These are phyloP conservation scores for Orthosia gothica DNA, from an alignment of 2,888 invertebrate species.

Conservation along the genomic window DNA sequence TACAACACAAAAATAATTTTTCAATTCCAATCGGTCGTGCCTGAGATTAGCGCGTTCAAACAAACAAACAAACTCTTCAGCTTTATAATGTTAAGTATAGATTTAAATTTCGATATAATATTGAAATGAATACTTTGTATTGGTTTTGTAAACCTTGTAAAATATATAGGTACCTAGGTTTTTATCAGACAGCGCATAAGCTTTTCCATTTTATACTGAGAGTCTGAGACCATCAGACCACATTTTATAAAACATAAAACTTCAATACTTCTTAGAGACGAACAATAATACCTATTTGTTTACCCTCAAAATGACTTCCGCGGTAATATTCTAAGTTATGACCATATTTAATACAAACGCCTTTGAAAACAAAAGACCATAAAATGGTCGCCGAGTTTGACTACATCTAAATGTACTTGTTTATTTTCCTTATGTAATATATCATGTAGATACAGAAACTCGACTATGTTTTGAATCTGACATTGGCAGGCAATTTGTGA, in stretches of 20 bases:
- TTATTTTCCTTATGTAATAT: slow-evolving; percentile 58
- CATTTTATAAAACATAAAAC: slow-evolving; percentile 30
- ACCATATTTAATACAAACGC: slow-evolving; percentile 57
- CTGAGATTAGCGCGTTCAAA: too few species aligned
- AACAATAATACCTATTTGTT: slow-evolving; percentile 48
- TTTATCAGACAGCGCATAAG: background rate
- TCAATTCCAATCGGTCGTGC: too few species aligned
- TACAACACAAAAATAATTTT: too few species aligned
- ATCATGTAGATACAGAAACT: slow-evolving; percentile 27
- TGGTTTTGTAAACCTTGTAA: background rate
- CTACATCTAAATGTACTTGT: slow-evolving; percentile 49
- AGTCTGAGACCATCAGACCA: background rate
- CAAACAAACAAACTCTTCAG: too few species aligned
- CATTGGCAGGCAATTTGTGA: slow-evolving; percentile 65
- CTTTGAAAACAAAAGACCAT: slow-evolving; percentile 61
- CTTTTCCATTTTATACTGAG: background rate
- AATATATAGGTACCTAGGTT: background rate
- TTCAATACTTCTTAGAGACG: slow-evolving; percentile 25
- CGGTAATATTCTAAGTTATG: slow-evolving; percentile 53
- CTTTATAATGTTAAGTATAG: too few species aligned
- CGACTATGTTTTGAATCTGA: slow-evolving; percentile 44
- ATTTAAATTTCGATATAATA: background rate
- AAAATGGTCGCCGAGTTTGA: slow-evolving; percentile 55
- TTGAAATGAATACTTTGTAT: background rate
- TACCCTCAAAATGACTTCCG: slow-evolving; percentile 62